Base-by-base conservation (phyloP, 2,888 invertebrate genomes). In the Plebejus argus region DNA sequence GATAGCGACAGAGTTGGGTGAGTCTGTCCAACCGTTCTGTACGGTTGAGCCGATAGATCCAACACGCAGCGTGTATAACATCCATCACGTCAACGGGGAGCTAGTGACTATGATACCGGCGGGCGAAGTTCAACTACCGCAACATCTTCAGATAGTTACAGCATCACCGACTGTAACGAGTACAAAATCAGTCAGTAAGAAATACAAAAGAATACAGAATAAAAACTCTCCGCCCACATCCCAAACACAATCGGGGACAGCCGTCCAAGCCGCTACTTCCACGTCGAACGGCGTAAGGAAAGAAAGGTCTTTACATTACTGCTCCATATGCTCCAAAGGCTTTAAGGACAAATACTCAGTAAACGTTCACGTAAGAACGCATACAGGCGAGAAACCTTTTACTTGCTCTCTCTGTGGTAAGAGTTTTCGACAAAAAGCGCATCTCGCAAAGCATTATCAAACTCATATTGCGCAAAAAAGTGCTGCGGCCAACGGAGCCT, bases 371-470 rank as follows among this genome's bases (percentile, higher is more conserved):
- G 98, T 99, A 83, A 95, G 99, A 83, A 99, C 99, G 39, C 99
- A 99, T 88, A 99, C 99, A 0, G 99, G 99, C 0, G 99, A 99
- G 90, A 99, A 99, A 87, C 99, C 99, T 0, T 99, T 99, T 90
- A 96, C 97, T 56, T 99, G 99, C 89, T 97, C 97, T 23, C 95
- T 99, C 78, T 99, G 99, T 89, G 98, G 98, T 81, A 98, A 98
- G 90, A 97, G 97, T 86, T 98, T 98, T 92, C 95, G 98, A 76
- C 98, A 98, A 89, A 98, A 98, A 87, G 98, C 98, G 0, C 98
- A 98, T 86, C 94, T 98, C 83, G 98, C 98, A 79, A 98, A 98
- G 89, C 98, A 98, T 91, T 98, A 98, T 88, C 98, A 98, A 94
- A 98, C 98, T 80, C 98, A 98, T 90, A 97, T 98, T 86, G 97